A percentile compares a stretch with the other conserved stretches of the same genome.
Evolutionary conservation across 2,113 vertebrate species (phyloP).

Genomic region (Microcebus ravelobensis): DNA sequence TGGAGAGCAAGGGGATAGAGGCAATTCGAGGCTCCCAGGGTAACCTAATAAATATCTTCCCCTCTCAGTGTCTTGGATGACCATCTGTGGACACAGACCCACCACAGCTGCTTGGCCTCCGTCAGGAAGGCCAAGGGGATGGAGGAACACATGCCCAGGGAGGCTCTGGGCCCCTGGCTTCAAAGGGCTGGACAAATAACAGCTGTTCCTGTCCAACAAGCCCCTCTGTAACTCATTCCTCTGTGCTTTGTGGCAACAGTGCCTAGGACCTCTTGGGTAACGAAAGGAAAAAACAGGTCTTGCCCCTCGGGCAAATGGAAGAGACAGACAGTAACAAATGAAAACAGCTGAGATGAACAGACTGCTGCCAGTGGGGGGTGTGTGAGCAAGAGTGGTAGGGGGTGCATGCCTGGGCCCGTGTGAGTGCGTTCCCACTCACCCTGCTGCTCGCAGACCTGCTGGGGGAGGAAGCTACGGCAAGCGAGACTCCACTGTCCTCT

Average conservation of each 20-base stretch:
- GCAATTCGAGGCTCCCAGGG: not conserved
- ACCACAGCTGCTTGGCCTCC: not conserved
- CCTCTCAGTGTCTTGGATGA: not conserved
- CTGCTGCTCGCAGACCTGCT: not conserved
- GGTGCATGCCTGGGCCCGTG: not conserved
- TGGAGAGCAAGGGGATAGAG: not conserved
- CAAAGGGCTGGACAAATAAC: not conserved
- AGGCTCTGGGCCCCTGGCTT: not conserved
- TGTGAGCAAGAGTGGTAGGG: not conserved
- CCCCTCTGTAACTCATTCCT: not conserved
- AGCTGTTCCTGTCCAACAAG: constrained; percentile 39
- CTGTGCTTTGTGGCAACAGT: not conserved
- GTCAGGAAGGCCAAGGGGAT: not conserved
- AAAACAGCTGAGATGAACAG: not conserved
- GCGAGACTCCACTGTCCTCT: not conserved
- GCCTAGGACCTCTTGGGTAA: not conserved
- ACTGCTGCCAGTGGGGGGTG: not conserved
- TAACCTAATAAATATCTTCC: not conserved
- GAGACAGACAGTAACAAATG: not conserved
- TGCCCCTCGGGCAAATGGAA: not conserved
- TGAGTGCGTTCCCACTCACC: too few relatives aligned
- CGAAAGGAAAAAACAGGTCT: not conserved
- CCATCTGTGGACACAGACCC: constrained; percentile 45
- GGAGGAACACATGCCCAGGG: not conserved
- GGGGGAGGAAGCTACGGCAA: not conserved